These are phyloP conservation scores for Archips crataeganus DNA, from an alignment of 2,888 invertebrate species.

Conservation along the genomic window DNA sequence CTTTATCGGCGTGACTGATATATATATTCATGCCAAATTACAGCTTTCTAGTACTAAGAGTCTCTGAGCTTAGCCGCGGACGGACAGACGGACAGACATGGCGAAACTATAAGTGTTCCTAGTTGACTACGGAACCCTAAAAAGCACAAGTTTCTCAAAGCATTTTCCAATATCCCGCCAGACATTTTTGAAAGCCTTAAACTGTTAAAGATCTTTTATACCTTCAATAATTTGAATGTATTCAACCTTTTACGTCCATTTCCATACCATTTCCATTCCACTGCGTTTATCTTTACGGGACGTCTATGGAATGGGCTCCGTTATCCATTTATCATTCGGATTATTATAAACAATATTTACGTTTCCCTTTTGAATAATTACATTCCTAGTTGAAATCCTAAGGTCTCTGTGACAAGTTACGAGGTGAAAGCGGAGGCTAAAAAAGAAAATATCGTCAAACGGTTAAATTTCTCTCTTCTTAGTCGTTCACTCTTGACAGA, in stretches of 20 bases:
- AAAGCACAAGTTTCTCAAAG: neutral
- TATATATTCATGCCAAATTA: too few species aligned
- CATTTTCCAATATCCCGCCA: neutral
- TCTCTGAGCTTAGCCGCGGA: too few species aligned
- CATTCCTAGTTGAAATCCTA: constrained; percentile 62
- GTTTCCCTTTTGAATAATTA: constrained; percentile 70
- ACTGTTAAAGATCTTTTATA: constrained; percentile 18
- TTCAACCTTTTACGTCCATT: constrained; percentile 25
- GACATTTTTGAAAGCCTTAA: neutral
- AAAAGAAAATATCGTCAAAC: too few species aligned
- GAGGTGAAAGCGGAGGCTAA: neutral
- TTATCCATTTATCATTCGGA: constrained; percentile 54
- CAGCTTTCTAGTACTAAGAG: too few species aligned
- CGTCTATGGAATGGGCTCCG: constrained; percentile 45
- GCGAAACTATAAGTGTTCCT: too few species aligned
- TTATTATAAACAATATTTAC: constrained; percentile 61
- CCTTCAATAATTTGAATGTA: constrained; percentile 19
- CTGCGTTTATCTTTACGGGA: constrained; percentile 21
- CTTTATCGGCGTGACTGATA: too few species aligned
- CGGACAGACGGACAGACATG: too few species aligned
- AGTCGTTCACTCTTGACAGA: too few species aligned
- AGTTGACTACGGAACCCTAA: neutral
- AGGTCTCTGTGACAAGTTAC: constrained; percentile 26
- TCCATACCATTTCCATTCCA: constrained; percentile 26
- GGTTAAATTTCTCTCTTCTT: too few species aligned